Evolutionary conservation across 2,797 vertebrate genomes (phyloP).

Genomic region (Leuciscus waleckii): DNA sequence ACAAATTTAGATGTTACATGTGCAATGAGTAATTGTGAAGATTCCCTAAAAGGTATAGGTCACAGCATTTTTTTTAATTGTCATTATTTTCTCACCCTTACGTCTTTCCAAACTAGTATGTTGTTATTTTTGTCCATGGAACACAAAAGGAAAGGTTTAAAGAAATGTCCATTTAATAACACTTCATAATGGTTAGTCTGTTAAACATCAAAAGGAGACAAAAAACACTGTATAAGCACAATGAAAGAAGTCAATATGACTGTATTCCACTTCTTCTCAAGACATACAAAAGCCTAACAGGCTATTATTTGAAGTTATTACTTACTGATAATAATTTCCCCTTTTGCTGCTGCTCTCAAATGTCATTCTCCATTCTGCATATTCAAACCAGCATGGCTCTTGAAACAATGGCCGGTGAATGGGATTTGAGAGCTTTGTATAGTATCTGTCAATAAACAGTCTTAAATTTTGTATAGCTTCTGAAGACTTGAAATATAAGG

Average conservation of each 20-base stretch:
- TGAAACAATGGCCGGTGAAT: neutral
- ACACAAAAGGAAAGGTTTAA: no score
- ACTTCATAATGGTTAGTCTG: neutral
- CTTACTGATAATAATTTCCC: neutral
- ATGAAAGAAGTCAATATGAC: neutral
- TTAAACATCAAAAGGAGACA: neutral
- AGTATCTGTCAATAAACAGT: neutral
- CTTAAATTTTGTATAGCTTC: neutral
- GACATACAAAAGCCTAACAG: neutral
- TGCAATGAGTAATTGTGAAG: neutral
- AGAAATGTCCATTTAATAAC: neutral
- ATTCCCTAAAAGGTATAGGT: neutral
- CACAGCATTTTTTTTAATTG: neutral
- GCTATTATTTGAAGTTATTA: neutral
- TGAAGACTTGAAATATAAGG: neutral
- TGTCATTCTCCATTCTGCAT: neutral
- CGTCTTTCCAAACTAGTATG: neutral
- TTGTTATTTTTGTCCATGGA: neutral
- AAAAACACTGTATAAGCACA: neutral
- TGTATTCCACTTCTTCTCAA: neutral
- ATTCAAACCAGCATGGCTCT: neutral
- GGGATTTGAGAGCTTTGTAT: neutral
- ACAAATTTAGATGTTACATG: neutral
- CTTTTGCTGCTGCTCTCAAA: neutral
- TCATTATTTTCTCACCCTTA: neutral